A percentile compares a stretch with the other conserved stretches of the same genome.
phyloP scores from a whole-genome alignment of 2,888 invertebrate species.

The Biston stratarius region DNA sequence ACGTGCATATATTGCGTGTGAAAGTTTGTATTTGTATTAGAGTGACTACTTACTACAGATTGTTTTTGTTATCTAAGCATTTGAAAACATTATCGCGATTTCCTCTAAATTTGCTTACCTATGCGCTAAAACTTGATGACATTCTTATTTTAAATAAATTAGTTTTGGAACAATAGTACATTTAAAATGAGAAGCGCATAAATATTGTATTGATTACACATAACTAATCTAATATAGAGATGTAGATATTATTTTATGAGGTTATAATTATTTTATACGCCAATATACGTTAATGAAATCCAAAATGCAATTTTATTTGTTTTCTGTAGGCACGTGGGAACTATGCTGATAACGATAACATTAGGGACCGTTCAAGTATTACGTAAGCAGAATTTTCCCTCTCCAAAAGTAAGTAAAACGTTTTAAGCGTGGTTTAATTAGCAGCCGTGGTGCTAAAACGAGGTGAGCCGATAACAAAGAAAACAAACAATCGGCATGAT shows the following conservation, averaged over 20 bases:
- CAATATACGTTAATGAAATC: slow-evolving; percentile 34
- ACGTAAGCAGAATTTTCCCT: no score
- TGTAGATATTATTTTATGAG: slow-evolving; percentile 24
- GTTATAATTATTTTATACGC: slow-evolving; percentile 32
- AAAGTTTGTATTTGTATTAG: not conserved
- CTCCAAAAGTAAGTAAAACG: no score
- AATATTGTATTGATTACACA: slow-evolving; percentile 19
- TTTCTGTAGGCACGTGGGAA: no score
- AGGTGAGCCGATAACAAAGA: no score
- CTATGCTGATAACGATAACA: no score
- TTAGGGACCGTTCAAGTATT: no score
- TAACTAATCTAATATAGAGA: slow-evolving; percentile 28
- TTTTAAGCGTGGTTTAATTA: no score
- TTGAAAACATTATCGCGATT: not conserved
- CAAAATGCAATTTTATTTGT: not conserved
- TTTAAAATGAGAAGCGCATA: slow-evolving; percentile 12
- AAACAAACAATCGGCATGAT: no score
- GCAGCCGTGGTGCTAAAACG: no score
- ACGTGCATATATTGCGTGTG: not conserved
- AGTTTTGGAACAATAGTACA: not conserved
- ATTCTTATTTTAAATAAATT: not conserved
- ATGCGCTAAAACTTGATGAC: not conserved
- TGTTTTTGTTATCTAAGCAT: not conserved
- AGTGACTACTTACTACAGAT: not conserved
- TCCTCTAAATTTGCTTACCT: not conserved